Base-by-base conservation (phyloP, 2,797 vertebrate species). In the Sebastes trivittatus region DNA sequence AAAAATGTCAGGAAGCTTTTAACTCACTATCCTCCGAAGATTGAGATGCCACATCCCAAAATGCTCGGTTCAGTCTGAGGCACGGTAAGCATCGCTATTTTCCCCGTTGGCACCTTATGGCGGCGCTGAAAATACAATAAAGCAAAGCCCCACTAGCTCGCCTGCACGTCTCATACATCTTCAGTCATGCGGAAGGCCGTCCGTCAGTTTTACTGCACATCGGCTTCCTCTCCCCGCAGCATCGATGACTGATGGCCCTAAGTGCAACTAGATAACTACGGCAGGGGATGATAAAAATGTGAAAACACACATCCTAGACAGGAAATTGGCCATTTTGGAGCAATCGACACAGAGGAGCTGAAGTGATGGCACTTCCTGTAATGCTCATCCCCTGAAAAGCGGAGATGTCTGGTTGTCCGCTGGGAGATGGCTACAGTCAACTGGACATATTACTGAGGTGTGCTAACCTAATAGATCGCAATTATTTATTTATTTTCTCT, bases 181-280 rank as follows among this genome's bases (percentile, higher is more conserved):
- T 88, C 92, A 92, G 83, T 89, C 93, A 93, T 90, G 93, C 88
- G 59, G 90, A 94, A 95, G 89, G 88, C 89, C 91, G 90, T 95
- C 92, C 85, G 73, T 96, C 94, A 95, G 84, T 94, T 96, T 95
- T 95, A 96, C 93, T 92, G 94, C 93, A 90, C 89, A 88, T 86
- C 81, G 90, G 91, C 93, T 93, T 94, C 92, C 92, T 84, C 83
- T 88, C 87, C 79, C 80, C 72, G 77, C 90, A 49, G 80, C 89
- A 54, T 77, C 73, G 52, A 93, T 95, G 95, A 95, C 85, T 85
- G 93, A 95, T 95, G 92, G 91, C 73, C 81, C 80, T 89, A 92
- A 92, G 89, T 88, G 89, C 83, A 87, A 84, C 90, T 87, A 90
- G 87, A 92, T 92, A 93, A 92, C 93, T 87, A 93, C 71, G 58